Base-by-base conservation (phyloP, 2,888 invertebrate genomes). In the Cheilosia vulpina region DNA sequence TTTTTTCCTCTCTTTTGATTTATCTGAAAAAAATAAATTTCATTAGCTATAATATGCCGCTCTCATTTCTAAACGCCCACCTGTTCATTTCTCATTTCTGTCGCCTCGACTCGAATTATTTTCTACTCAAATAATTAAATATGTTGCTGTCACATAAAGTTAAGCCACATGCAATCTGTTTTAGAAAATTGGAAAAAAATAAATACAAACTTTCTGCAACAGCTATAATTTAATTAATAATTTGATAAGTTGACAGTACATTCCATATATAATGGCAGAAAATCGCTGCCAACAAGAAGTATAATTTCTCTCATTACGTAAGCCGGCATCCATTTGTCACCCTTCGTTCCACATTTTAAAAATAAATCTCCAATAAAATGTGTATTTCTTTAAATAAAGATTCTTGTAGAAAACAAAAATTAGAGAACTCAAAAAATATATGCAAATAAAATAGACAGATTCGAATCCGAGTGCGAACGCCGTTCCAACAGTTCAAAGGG, bases 261-360 rank as follows among this genome's bases (percentile, higher is more conserved):
- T 34, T 45, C 60, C 38, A 11, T 13, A 34, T 34, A 38, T 38
- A 38, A 34, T 34, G 17, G 34, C 45, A 60, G 66, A 38, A 63
- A 72, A 50, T 43, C 24, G 17, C 24, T 43, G 45, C 19, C 71
- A 62, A 63, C 57, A 52, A 21, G 38, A 50, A 21, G 15, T 13
- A 15, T 6, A 6, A 62, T 19, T 62, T n/a, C 38, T 31, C 17
- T 43, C 45, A 52, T 84, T 84, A 76, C 75, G 71, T 80, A 84
- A 84, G 58, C 41, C 47, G 57, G 47, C 62, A 76, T 69, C 6
- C 17, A 21, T 76, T 58, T 82, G 76, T 82, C 81, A 82, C 58
- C 62, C 47, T 72, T 73, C 45, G 60, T 24, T 75, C 53, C 41
- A 62, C 57, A 68, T 75, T 63, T 60, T 50, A 62, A 60, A 72